Evolutionary conservation across 2,797 vertebrate species (phyloP), one percentile per base, ranked within the genome.

Genomic region (Cyclura pinguis): DNA sequence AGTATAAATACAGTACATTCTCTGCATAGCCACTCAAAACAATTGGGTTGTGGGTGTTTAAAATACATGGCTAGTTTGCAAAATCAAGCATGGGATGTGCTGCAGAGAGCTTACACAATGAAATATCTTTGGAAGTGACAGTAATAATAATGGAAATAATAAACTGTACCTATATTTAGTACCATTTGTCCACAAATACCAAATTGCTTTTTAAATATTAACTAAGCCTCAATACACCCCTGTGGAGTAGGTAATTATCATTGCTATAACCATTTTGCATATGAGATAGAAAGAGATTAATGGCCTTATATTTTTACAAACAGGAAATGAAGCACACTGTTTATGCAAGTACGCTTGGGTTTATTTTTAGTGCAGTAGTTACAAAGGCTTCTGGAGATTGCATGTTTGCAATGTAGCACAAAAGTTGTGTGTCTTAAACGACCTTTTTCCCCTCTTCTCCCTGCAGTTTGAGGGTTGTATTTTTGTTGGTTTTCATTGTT

Each of bases 201-300:
- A 92, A 86, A 93, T 88, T 93, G 87, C 67, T 92, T 94, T 92
- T 90, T 91, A 95, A 91, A 92, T 92, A 96, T 92, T 85, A 92
- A 94, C 93, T 86, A 91, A 93, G 80, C 81, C 85, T 92, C 93
- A 92, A 67, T 80, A 89, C 74, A 90, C 85, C 88, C 88, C 85
- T 88, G 91, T 87, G 81, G 91, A 90, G 85, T 80, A 92, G 85
- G 74, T 81, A 87, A 92, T 92, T 92, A 92, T 90, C 74, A 90
- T 62, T 89, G 88, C 74, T 42, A 80, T 84, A 89, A 87, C 84
- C 47, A 35, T 86, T 90, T 92, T 90, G 32, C 62, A 64, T 85
- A 78, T 74, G 85, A 90, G 64, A 87, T 55, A 87, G 80, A 85
- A 90, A 92, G 67, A 92, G 91, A 90, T 92, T 52, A 89, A 92